Conservation (phyloP, 2,113 vertebrate genomes). For the Cyphomyrus plagiostoma region DNA sequence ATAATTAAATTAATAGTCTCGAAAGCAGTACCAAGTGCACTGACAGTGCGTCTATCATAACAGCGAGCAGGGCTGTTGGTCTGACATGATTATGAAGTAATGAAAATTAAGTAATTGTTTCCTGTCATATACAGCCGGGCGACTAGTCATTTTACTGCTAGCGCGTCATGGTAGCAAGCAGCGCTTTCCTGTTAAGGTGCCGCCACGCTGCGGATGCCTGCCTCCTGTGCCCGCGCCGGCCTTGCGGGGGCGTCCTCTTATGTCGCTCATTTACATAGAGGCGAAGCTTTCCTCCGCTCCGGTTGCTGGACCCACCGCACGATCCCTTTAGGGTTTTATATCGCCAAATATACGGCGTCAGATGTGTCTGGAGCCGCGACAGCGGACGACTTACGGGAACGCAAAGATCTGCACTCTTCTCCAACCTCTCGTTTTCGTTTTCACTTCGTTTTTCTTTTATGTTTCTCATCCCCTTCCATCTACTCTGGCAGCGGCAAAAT, state of each 20-base stretch:
- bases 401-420: neutral
- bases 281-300: neutral
- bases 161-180: neutral
- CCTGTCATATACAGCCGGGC: neutral
- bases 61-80: neutral
- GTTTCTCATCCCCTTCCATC: neutral
- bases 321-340: neutral
- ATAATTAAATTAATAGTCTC: neutral
- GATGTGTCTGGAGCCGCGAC: neutral
- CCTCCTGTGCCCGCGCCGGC: neutral
- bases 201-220: neutral
- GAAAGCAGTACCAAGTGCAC: neutral
- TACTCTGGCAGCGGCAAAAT: neutral
- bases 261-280: neutral
- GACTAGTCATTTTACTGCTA: neutral
- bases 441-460: conserved; percentile 3
- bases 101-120: neutral
- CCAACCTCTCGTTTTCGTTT: neutral
- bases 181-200: neutral
- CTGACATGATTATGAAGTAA: neutral
- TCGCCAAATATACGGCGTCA: neutral
- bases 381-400: no score
- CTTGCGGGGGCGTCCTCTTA: neutral
- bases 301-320: neutral
- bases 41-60: neutral